Base-by-base conservation (phyloP, 2,113 vertebrate species). In the Pygoscelis adeliae region DNA sequence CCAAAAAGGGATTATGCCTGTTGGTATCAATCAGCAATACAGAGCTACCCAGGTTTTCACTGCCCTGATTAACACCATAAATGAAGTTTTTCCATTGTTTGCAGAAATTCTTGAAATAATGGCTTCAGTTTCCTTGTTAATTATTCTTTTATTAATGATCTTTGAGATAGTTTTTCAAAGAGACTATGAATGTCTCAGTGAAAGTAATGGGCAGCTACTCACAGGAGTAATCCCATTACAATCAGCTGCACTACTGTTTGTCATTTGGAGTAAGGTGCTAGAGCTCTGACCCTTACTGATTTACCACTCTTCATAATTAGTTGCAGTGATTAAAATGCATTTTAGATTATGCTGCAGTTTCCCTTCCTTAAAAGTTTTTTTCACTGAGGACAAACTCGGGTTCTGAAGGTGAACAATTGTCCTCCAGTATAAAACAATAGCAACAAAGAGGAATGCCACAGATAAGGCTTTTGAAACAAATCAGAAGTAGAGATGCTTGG, bases 241-340 rank as follows among this genome's bases (percentile, higher is more conserved):
- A 90, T 96, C 80, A 94, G 59, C 52, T 77, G 44, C 85, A 58
- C 62, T 90, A 62, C 78, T 91, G 83, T 90, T 96, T 90, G 81
- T 94, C 93, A 80, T 96, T 92, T 74, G 65, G 46, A 94, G 66
- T 53, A 72, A 90, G 80, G 84, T 93, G 71, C 65, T 91, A 67
- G 78, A 94, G 84, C 36, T 94, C 78, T 95, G 93, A 96, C 95
- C 93, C 89, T 90, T 86, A 90, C 93, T 95, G 94, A 97, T 97
- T 97, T 97, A 96, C 82, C 76, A 76, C 94, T 97, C 89, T 96
- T 97, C 87, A 90, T 96, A 97, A 97, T 97, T 97, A 97, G 94
- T 83, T 89, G 70, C 46, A 84, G 81, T 96, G 93, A 97, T 96
- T 96, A 97, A 97, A 97, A 96, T 93, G 71, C 84, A 78, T 96